These are phyloP conservation scores for Archips xylosteana DNA, from an alignment of 2,888 invertebrate genomes.

Conservation along the genomic window DNA sequence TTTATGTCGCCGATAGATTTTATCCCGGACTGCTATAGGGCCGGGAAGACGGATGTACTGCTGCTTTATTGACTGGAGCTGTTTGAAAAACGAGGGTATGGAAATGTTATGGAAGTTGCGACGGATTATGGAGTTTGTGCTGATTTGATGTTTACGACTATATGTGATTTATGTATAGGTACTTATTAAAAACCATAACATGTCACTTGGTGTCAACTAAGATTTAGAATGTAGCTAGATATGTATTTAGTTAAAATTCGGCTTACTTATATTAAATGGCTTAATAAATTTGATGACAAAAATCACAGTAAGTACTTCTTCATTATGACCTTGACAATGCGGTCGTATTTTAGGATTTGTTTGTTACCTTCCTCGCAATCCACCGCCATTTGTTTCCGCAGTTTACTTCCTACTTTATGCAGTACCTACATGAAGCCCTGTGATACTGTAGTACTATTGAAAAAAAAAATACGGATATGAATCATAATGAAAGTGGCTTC, in stretches of 20 bases:
- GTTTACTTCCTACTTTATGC: not conserved
- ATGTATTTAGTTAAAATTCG: too few relatives aligned
- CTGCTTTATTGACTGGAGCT: constrained; percentile 38
- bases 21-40: constrained; percentile 46
- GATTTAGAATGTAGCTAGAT: too few relatives aligned
- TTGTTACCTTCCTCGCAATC: not conserved
- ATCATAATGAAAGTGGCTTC: constrained; percentile 27
- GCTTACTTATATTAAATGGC: too few relatives aligned
- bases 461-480: not conserved
- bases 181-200: too few relatives aligned
- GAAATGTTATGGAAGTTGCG: constrained; percentile 35
- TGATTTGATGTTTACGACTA: constrained; percentile 19
- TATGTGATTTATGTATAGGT: too few relatives aligned
- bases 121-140: constrained; percentile 18
- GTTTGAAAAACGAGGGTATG: constrained; percentile 33
- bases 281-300: too few relatives aligned
- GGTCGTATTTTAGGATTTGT: not conserved
- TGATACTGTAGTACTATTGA: not conserved
- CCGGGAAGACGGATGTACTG: constrained; percentile 53
- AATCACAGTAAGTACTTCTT: too few relatives aligned
- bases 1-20: constrained; percentile 63
- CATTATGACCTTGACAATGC: too few relatives aligned
- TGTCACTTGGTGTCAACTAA: too few relatives aligned
- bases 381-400: not conserved
- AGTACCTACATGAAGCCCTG: not conserved